Base-by-base conservation (phyloP, 2,113 vertebrate species). In the Pionites leucogaster region DNA sequence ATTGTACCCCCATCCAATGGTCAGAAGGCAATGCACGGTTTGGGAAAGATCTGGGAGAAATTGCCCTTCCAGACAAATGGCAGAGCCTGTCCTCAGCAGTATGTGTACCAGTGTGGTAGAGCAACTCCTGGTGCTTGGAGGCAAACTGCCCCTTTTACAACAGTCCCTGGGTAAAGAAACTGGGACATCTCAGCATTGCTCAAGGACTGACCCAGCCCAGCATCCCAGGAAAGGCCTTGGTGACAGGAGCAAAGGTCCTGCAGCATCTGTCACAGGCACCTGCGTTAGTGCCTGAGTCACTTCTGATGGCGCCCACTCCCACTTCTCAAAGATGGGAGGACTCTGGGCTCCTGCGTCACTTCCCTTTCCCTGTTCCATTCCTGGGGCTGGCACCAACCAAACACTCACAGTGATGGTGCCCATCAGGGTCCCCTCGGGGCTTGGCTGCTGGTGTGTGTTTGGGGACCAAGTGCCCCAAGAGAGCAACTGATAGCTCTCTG, bases 381-480 rank as follows among this genome's bases (percentile, higher is more conserved):
- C 50, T 8, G 52, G 17, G 44, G 37, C 59, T 88, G 62, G 14
- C 53, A 53, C 35, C 2, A 1, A 44, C 28, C 33, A 22, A 35
- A 7, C 3, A 2, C 9, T 75, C 49, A 60, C 0, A 2, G 31
- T 62, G 59, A 28, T 1, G 50, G 22, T 3, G 49, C n/a, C 62
- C 42, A 37, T 17, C 47, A 7, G 6, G 3, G 4, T 29, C 11
- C 4, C 42, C 37, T 22, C 0, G 2, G 62, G 28, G 10, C 20
- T 57, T 59, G n/a, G 24, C 46, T n/a, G 18, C 22, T 0, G 4
- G 37, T 1, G 0, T 0, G 1, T 1, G 3, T 27, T 2, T 13
- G 16, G 60, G 18, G 2, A 33, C 14, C 0, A 3, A 14, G 28
- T 31, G 44, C 4, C 18, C 39, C 44, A 12, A 57, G 22, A 57